Evolutionary conservation across 2,797 vertebrate species (phyloP).

Genomic region (Poecile montanus): DNA sequence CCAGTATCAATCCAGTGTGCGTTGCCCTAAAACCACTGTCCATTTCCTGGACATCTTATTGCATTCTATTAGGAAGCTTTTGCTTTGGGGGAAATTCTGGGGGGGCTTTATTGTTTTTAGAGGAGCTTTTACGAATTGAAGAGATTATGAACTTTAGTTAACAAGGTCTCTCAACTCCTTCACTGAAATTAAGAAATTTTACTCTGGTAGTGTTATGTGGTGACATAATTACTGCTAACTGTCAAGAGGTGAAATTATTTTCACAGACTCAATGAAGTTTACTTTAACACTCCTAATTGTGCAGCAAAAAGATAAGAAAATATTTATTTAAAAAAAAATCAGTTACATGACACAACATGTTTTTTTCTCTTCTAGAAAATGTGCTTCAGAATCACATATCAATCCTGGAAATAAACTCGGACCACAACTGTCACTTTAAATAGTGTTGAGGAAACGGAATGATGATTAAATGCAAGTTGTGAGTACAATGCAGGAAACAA

Average conservation of each 20-base stretch:
- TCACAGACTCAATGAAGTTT: slow-evolving; percentile 46
- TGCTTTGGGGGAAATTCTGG: neutral
- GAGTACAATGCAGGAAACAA: slow-evolving; percentile 70
- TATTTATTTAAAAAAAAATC: slow-evolving; percentile 46
- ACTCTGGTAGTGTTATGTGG: slow-evolving; percentile 54
- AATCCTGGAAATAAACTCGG: slow-evolving; percentile 23
- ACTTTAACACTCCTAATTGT: slow-evolving; percentile 43
- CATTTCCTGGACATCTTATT: slow-evolving; percentile 14
- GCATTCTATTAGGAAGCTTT: slow-evolving; percentile 41
- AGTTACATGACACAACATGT: neutral
- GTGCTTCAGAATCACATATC: slow-evolving; percentile 11
- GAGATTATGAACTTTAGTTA: slow-evolving; percentile 24
- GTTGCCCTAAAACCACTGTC: neutral
- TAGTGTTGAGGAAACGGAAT: slow-evolving; percentile 18
- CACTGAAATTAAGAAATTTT: slow-evolving; percentile 52
- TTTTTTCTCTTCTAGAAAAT: slow-evolving; percentile 39
- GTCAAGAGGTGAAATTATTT: slow-evolving; percentile 35
- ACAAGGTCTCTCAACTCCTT: slow-evolving; percentile 39
- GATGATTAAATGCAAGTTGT: slow-evolving; percentile 49
- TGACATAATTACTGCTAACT: slow-evolving; percentile 72
- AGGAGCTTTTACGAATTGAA: slow-evolving; percentile 63
- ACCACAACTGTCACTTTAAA: slow-evolving; percentile 31
- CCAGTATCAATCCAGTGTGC: slow-evolving; percentile 34
- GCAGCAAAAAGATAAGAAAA: slow-evolving; percentile 61
- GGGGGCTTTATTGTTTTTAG: neutral